Percentiles rank a stretch among this genome's conserved stretches.
These are phyloP conservation scores for Trachurus trachurus DNA, from an alignment of 2,797 vertebrate genomes.

Conservation along the genomic window DNA sequence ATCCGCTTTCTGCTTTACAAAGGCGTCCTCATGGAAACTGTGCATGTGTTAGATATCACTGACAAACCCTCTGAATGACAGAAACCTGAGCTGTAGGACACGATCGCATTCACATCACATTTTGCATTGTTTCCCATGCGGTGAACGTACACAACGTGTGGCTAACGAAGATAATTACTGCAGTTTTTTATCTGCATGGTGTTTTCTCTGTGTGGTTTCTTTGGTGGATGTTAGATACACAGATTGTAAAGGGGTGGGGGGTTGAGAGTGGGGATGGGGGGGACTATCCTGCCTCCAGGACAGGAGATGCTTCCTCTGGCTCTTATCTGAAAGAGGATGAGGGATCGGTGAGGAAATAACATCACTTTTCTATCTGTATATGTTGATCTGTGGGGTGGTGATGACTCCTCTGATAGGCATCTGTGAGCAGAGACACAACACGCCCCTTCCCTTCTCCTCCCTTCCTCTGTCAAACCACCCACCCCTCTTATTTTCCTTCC, in stretches of 20 bases:
- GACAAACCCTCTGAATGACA: not conserved
- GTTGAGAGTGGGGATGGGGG: too few relatives aligned
- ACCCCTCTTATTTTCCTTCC: not conserved
- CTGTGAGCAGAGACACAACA: constrained; percentile 80
- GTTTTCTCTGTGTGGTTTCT: too few relatives aligned
- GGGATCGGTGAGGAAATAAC: constrained; percentile 72
- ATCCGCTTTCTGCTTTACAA: not conserved
- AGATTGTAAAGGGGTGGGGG: too few relatives aligned
- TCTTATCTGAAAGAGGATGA: constrained; percentile 76
- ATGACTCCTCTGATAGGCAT: constrained; percentile 78
- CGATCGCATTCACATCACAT: not conserved
- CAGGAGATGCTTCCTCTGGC: constrained; percentile 51
- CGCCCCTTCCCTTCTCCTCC: constrained; percentile 42
- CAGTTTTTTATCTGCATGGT: not conserved
- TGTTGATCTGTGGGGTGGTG: constrained; percentile 65
- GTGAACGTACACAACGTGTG: constrained; percentile 16
- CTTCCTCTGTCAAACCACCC: constrained; percentile 42
- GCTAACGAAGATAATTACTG: not conserved
- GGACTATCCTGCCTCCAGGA: not conserved
- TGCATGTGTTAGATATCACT: too few relatives aligned
- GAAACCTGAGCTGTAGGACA: not conserved
- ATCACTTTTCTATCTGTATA: constrained; percentile 66
- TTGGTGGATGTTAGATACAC: too few relatives aligned
- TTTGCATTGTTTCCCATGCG: not conserved
- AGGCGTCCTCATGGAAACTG: not conserved